Base-by-base conservation (phyloP, 2,113 vertebrate species). In the Spea bombifrons region DNA sequence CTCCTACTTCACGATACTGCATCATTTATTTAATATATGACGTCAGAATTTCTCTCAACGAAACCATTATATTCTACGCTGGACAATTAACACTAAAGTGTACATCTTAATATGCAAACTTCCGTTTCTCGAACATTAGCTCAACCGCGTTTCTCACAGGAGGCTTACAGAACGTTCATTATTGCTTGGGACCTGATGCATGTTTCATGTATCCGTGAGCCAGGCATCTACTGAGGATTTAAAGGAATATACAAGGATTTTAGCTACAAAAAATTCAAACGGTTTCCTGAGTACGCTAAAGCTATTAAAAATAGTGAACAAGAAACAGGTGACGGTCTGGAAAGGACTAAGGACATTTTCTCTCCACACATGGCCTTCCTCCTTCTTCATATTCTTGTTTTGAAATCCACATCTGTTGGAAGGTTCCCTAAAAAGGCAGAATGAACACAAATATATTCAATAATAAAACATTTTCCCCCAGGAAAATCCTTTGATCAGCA, bases 321-420 rank as follows among this genome's bases (percentile, higher is more conserved):
- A 76, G 9, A 75, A 79, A 83, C 85, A 85, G 84, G 83, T 71
- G 83, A 84, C 83, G 72, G 74, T 82, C 83, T 80, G 84, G 82
- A 64, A 63, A 84, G 55, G 68, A 87, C 94, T 91, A 99, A 80
- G 97, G 96, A 66, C 97, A 99, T 92, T 99, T 99, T 86, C 96
- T 95, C 90, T 99, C 96, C 82, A 99, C 96, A 83, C 97, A 99
- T 80, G 99, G 97, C 87, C 99, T 99, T 74, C 96, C 97, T 84
- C 97, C 96, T 89, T 99, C 97, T 89, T 99, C 97, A 17, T 98
- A 99, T 75, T 99, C 97, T 86, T 98, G 96, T 87, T 98, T 99
- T 12, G 97, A 99, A 88, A 99, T 99, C 96, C 97, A 99, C 96
- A 99, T 99, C 87, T 99, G 97, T 82, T 99, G 97, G 88, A 99